Evolutionary conservation across 2,113 vertebrate species (phyloP), one percentile per base, ranked within the genome.

Genomic region (Pycnonotus jocosus): DNA sequence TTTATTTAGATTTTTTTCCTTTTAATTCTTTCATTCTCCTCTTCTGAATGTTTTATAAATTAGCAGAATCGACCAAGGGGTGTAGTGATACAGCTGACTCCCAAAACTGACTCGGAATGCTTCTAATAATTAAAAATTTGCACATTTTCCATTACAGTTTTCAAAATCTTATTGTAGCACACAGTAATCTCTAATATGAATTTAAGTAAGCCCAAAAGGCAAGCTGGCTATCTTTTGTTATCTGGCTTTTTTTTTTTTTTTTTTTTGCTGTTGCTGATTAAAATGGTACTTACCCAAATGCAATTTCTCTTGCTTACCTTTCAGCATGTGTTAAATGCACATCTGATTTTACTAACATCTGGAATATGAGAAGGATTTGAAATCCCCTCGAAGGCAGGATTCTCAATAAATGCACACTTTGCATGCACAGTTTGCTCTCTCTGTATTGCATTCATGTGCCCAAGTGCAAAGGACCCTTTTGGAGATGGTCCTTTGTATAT

Each of bases 211-310:
- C 77, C 30, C 82, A 81, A 56, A 83, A 57, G 60, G 31, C 86
- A 88, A 23, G n/a, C 64, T 50, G 51, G 20, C 57, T 90, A 2
- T 80, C 56, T 79, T 22, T 88, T 60, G 33, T 88, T 53, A 84
- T 66, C 60, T 79, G 31, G n/a, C 60, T n/a, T n/a, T n/a, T n/a
- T n/a, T n/a, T n/a, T n/a, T n/a, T n/a, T n/a, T 51, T 42, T 50
- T 81, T 61, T 70, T 86, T 62, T 85, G 33, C 33, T 69, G 7
- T 45, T 94, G 68, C 51, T 92, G 93, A 64, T 91, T 77, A 64
- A 92, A 92, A 68, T 70, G 47, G 27, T 88, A 56, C 58, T 92
- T 94, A 81, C 2, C 30, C 48, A 95, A 92, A 91, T 71, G 51
- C 40, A 79, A 6, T 94, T 84, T 84, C 18, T 92, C 57, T 81